Conservation (phyloP, 2,888 invertebrate genomes). For the Ptycholaimellus sp. region DNA sequence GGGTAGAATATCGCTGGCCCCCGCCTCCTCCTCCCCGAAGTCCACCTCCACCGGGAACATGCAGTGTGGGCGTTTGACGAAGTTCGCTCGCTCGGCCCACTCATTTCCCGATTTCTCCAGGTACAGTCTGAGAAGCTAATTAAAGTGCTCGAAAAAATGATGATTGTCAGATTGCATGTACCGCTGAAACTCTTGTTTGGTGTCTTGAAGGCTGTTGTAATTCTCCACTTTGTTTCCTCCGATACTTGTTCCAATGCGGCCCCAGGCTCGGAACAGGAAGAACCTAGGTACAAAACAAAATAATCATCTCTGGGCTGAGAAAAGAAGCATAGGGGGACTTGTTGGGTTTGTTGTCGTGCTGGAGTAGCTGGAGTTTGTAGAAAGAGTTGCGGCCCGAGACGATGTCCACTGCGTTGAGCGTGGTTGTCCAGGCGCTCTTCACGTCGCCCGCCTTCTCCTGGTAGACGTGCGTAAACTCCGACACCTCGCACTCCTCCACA, state of each 20-base stretch:
- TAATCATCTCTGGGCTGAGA: not conserved
- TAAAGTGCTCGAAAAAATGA: not conserved
- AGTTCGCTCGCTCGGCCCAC: constrained; percentile 44
- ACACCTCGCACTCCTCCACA: no score
- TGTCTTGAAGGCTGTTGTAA: constrained; percentile 10
- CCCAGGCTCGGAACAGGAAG: constrained; percentile 77
- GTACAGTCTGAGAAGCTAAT: constrained; percentile 32
- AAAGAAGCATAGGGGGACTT: constrained; percentile 12
- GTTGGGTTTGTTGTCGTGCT: constrained; percentile 41
- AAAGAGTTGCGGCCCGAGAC: constrained; percentile 65
- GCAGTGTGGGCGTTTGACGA: constrained; percentile 44
- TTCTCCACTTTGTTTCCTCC: constrained; percentile 36
- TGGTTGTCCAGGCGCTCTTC: constrained; percentile 53
- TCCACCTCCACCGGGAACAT: constrained; percentile 73
- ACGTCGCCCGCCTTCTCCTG: constrained; percentile 28
- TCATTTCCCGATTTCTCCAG: constrained; percentile 56
- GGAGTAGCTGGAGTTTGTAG: constrained; percentile 72
- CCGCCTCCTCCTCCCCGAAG: constrained; percentile 34
- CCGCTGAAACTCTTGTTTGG: not conserved
- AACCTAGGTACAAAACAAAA: constrained; percentile 26
- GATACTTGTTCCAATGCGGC: constrained; percentile 76
- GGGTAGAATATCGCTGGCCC: not conserved
- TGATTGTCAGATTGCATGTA: not conserved
- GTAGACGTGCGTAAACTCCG: constrained; percentile 53
- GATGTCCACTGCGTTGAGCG: constrained; percentile 61